phyloP scores from a whole-genome alignment of 1,140 invertebrate genomes.

The Paraescarpia echinospica region DNA sequence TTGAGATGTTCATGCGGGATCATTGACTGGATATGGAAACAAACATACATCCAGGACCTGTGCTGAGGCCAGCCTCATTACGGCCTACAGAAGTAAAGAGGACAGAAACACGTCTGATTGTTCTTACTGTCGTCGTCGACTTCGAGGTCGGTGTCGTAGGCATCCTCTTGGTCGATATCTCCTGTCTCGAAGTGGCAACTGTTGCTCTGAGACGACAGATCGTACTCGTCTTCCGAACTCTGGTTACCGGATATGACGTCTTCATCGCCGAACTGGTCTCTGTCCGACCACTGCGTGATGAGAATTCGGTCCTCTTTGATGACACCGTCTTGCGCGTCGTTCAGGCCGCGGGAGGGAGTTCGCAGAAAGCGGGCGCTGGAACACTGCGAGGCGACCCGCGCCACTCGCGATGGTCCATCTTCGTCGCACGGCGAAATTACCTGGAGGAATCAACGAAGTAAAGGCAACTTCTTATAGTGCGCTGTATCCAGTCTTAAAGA shows the following conservation, averaged over 20 bases:
- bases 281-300: conserved; percentile 10
- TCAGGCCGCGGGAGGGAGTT: not conserved
- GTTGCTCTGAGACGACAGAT: not conserved
- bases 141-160: conserved; percentile 23
- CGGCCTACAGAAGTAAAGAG: no score
- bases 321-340: not conserved
- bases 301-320: not conserved
- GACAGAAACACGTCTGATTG: not conserved
- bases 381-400: not conserved
- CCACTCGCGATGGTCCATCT: not conserved
- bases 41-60: no score
- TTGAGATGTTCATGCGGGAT: no score
- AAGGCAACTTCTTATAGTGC: no score
- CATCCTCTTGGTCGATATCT: conserved; percentile 17
- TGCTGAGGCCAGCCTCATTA: no score
- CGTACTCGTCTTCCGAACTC: not conserved
- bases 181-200: not conserved
- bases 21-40: no score
- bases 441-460: not conserved
- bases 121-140: conserved; percentile 16
- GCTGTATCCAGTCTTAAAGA: no score
- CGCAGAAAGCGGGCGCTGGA: not conserved
- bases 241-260: not conserved
- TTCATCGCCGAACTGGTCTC: not conserved
- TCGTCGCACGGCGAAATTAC: not conserved